phyloP scores from a whole-genome alignment of 2,888 invertebrate genomes.

The Clepsis dumicolana region DNA sequence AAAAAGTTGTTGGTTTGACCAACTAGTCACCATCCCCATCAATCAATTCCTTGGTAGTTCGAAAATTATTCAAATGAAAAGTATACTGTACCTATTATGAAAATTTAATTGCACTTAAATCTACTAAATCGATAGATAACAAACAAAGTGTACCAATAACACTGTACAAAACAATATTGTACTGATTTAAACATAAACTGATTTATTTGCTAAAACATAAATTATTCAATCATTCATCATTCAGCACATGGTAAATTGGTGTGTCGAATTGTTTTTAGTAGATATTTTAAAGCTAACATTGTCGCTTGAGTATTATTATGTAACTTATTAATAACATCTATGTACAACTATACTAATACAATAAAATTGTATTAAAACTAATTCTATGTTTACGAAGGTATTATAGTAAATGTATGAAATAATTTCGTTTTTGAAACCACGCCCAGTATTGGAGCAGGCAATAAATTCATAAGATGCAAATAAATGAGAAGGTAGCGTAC shows the following conservation, averaged over 20 bases:
- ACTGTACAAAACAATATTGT: conserved; percentile 14
- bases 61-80: neutral
- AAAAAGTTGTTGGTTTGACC: no score
- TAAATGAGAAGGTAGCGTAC: no score
- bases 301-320: conserved; percentile 53
- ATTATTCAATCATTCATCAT: neutral
- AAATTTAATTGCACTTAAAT: conserved; percentile 23
- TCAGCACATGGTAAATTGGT: conserved; percentile 11
- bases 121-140: conserved; percentile 11
- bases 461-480: conserved; percentile 5
- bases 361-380: conserved; percentile 56
- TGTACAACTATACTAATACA: conserved; percentile 52
- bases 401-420: conserved; percentile 53
- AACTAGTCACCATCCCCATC: no score
- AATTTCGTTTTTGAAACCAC: conserved; percentile 54
- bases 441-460: conserved; percentile 34
- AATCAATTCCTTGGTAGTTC: no score
- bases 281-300: conserved; percentile 50
- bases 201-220: conserved; percentile 11
- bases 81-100: neutral
- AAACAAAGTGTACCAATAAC: conserved; percentile 6
- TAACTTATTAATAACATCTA: conserved; percentile 44
- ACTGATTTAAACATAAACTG: conserved; percentile 5
- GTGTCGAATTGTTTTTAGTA: conserved; percentile 9
- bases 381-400: conserved; percentile 48